A percentile compares a stretch with the other conserved stretches of the same genome.
phyloP scores from a whole-genome alignment of 2,888 invertebrate species.

The Xestia ashworthii region DNA sequence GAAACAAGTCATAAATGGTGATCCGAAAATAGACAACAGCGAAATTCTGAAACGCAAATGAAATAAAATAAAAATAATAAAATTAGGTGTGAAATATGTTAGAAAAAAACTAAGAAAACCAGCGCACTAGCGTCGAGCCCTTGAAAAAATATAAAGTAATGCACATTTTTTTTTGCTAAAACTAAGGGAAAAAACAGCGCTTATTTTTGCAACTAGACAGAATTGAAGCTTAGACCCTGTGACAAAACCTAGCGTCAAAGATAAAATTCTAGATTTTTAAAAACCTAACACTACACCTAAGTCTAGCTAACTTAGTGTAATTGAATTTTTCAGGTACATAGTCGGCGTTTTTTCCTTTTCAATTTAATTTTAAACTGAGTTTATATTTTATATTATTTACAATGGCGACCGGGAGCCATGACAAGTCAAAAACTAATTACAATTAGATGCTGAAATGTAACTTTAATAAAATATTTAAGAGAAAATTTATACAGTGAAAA shows the following conservation, averaged over 20 bases:
- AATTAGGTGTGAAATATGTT: slow-evolving; percentile 13
- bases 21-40: slow-evolving; percentile 77
- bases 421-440: slow-evolving; percentile 70
- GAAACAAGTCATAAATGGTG: slow-evolving; percentile 18
- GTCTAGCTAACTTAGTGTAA: slow-evolving; percentile 87
- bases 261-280: slow-evolving; percentile 85
- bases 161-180: slow-evolving; percentile 28
- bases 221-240: slow-evolving; percentile 86
- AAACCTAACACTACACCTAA: slow-evolving; percentile 86
- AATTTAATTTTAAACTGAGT: slow-evolving; percentile 69
- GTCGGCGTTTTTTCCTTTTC: slow-evolving; percentile 81
- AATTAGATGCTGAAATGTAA: slow-evolving; percentile 27
- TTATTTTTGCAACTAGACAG: slow-evolving; percentile 64
- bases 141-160: slow-evolving; percentile 31
- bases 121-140: slow-evolving; percentile 52
- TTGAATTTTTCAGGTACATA: slow-evolving; percentile 89
- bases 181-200: slow-evolving; percentile 50
- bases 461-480: slow-evolving; percentile 13
- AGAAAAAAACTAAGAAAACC: slow-evolving; percentile 36
- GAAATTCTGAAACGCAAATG: slow-evolving; percentile 74
- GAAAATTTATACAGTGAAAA: slow-evolving; percentile 24
- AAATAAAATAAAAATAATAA: slow-evolving; percentile 37
- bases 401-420: slow-evolving; percentile 70
- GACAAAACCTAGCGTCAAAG: slow-evolving; percentile 86
- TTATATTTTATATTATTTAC: slow-evolving; percentile 80